Evolutionary conservation across 1,140 invertebrate species (phyloP), one percentile per base, ranked within the genome.

Genomic region (Proales similis): DNA sequence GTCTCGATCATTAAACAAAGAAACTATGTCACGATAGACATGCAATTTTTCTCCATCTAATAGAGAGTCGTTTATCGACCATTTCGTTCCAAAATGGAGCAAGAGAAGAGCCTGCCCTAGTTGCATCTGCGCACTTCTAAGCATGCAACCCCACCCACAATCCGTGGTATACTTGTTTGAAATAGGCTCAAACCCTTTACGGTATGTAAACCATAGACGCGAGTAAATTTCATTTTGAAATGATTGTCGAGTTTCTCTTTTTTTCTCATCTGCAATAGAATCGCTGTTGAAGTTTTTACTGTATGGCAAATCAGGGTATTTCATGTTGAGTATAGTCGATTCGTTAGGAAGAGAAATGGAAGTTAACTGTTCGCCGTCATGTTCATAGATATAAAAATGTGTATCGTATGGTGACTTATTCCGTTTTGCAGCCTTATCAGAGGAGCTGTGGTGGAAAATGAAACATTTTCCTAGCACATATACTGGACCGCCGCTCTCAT

Each of bases 161-260:
- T 63, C 61, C 11, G 22, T 46, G 20, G 64, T 65, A 24, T 46
- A 45, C 36, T 39, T 53, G 9, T 53, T 43, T 14, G 43, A 17
- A 27, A 60, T 22, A 11, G 42, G 32, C 14, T 60, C 39, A 43
- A 64, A 64, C 19, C 62, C 33, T 39, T 48, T 60, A 4, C 63
- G 63, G 45, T 64, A 64, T n/a, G 63, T 62, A 29, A 64, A 64
- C 42, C 45, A 64, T 14, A 64, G 29, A 2, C 63, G 42, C 2
- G 51, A 57, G 17, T 57, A 57, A 26, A 57, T 26, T 26, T 57
- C 51, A 14, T 57, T 24, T 42, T 57, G 36, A n/a, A 57, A 39
- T 3, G 51, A n/a, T n/a, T n/a, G n/a, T n/a, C n/a, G 33, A 22
- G 51, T 57, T 26, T 39, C 45, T 9, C 19, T n/a, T 29, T 42